Conservation (phyloP, 2,797 vertebrate species). For the Pogoniulus pusillus region DNA sequence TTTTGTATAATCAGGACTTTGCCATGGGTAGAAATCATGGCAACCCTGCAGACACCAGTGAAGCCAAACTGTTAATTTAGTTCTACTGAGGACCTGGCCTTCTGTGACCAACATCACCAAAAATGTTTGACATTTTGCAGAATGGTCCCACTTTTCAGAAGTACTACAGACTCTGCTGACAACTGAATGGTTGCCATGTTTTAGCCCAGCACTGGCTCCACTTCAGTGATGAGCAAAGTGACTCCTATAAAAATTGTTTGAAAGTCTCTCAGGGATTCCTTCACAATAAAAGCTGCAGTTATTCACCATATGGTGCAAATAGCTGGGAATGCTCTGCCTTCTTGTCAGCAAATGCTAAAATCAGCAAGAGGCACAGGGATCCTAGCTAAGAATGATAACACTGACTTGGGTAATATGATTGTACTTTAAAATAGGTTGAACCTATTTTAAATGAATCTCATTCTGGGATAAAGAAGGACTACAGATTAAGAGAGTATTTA, state of each 20-base stretch:
- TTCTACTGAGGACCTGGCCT: not conserved
- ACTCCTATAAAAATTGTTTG: conserved; percentile 18
- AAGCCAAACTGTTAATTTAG: not conserved
- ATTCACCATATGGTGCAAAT: conserved; percentile 18
- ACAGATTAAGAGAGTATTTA: not conserved
- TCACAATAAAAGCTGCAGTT: conserved; percentile 24
- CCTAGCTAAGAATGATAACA: not conserved
- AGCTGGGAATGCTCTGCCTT: not conserved
- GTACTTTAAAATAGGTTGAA: not conserved
- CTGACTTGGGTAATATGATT: not conserved
- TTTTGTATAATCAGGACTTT: not conserved
- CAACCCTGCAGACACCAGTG: not conserved
- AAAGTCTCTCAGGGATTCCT: conserved; percentile 14
- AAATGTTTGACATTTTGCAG: not conserved
- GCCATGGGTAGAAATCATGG: not conserved
- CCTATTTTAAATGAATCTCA: not conserved
- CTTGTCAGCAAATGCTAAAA: conserved; percentile 6
- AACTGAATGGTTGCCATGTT: not conserved
- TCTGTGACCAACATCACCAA: rapidly evolving
- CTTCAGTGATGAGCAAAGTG: not conserved
- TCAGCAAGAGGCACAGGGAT: not conserved
- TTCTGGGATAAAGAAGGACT: not conserved
- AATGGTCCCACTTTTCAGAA: not conserved
- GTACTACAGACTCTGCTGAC: not conserved
- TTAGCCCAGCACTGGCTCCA: not conserved